Base-by-base conservation (phyloP, 2,888 invertebrate genomes). In the Odontocolon sp. region DNA sequence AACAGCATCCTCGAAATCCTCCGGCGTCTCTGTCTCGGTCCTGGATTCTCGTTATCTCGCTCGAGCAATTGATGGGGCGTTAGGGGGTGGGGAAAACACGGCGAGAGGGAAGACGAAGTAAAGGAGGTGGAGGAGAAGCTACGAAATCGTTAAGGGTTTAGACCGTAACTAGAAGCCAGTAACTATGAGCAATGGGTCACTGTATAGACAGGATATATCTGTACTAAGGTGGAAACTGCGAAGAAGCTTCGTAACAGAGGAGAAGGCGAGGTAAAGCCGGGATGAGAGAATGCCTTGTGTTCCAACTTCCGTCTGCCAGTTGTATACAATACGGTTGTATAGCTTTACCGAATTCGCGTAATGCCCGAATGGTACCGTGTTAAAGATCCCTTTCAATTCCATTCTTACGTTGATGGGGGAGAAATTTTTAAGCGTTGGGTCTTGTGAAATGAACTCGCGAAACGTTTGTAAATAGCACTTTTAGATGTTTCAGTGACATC, bases 301-400 rank as follows among this genome's bases (percentile, higher is more conserved):
- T 57, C 70, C 73, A 81, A 80, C 81, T 80, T 81, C 73, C 75
- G 79, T 61, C 82, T 18, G 5, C 9, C n/a, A n/a, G n/a, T n/a
- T n/a, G n/a, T n/a, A n/a, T n/a, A n/a, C n/a, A n/a, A n/a, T n/a
- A n/a, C n/a, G n/a, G n/a, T n/a, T n/a, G n/a, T n/a, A n/a, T n/a
- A n/a, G n/a, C n/a, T n/a, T n/a, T n/a, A n/a, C n/a, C n/a, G n/a
- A n/a, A n/a, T n/a, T n/a, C n/a, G n/a, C n/a, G n/a, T n/a, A n/a
- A n/a, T n/a, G n/a, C n/a, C n/a, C n/a, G n/a, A n/a, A n/a, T n/a
- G n/a, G n/a, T n/a, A n/a, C n/a, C n/a, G n/a, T n/a, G n/a, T n/a
- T n/a, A n/a, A n/a, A n/a, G n/a, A n/a, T n/a, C n/a, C n/a, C n/a
- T n/a, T n/a, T n/a, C n/a, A n/a, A n/a, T n/a, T n/a, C n/a, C n/a